Base-by-base conservation (phyloP, 2,888 invertebrate species). In the Chrysolina haemoptera region DNA sequence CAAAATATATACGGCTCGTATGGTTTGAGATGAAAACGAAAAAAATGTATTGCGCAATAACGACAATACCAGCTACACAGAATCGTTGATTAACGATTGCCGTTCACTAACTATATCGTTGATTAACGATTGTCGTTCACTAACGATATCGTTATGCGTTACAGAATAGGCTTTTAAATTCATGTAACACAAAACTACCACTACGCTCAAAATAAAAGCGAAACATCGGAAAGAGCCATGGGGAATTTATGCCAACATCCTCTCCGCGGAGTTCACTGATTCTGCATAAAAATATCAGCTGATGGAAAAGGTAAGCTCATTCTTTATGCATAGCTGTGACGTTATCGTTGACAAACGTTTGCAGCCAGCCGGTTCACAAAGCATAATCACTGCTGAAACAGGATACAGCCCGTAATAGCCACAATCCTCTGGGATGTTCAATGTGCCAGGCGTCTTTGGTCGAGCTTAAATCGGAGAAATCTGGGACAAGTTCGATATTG, bases 331-430 rank as follows among this genome's bases (percentile, higher is more conserved):
- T 18, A 40, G 43, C 64, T n/a, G 35, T 73, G 73, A 65, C 66
- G 66, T 74, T 70, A 70, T 74, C 67, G 53, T 62, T 67, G 70
- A 70, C 62, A 62, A 53, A 20, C 14, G 14, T 53, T 20, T 53
- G 22, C 53, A 53, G 20, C 20, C 18, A 53, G 20, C 53, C 20
- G 53, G 14, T 53, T 53, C 53, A 53, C 10, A 53, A 53, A 22
- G 53, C 53, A 53, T 53, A 53, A 18, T 53, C 53, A 53, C 53
- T 53, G 53, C 1, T 20, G 53, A 53, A 53, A 53, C 53, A 53
- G 20, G 53, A 53, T 53, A 22, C 12, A 53, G 12, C 20, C 53
- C 11, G 12, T 53, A 20, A 53, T 53, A 53, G 12, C 53, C 53
- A 12, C 18, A 20, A 53, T 53, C 53, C 53, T 53, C 53, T 20